These are phyloP conservation scores for Drosophila yooni DNA, from an alignment of 2,888 invertebrate species.

Conservation along the genomic window DNA sequence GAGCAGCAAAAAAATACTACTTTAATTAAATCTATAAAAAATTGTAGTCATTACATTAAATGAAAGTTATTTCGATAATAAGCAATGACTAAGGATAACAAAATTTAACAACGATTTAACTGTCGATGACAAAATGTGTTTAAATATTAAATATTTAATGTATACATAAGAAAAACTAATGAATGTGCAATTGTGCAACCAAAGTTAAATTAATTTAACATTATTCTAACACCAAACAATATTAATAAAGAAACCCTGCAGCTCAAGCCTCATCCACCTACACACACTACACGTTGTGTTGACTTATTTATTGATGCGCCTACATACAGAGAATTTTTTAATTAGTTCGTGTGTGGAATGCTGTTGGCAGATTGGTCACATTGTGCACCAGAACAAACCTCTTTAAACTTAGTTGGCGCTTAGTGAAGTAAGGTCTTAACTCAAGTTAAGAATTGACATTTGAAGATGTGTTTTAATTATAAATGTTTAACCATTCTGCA, in stretches of 20 bases:
- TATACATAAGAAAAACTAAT: neutral
- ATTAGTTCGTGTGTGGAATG: slow-evolving; percentile 41
- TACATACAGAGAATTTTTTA: slow-evolving; percentile 25
- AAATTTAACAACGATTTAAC: neutral
- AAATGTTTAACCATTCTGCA: neutral
- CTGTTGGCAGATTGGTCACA: slow-evolving; percentile 45
- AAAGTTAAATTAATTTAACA: neutral
- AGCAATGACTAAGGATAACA: neutral
- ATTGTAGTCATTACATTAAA: neutral
- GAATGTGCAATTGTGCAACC: neutral
- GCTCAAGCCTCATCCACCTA: neutral
- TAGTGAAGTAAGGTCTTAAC: neutral
- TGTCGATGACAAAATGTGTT: neutral
- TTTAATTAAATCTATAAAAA: neutral
- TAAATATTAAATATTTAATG: neutral
- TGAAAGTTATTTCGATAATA: neutral
- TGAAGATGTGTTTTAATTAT: neutral
- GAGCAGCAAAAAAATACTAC: neutral
- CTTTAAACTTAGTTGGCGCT: slow-evolving; percentile 6
- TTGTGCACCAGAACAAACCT: slow-evolving; percentile 24
- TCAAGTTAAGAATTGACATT: neutral
- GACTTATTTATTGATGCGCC: slow-evolving; percentile 49
- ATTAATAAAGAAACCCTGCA: slow-evolving; percentile 1
- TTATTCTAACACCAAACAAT: neutral
- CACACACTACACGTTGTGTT: neutral